Evolutionary conservation across 2,113 vertebrate genomes (phyloP).

Genomic region (Python bivittatus): DNA sequence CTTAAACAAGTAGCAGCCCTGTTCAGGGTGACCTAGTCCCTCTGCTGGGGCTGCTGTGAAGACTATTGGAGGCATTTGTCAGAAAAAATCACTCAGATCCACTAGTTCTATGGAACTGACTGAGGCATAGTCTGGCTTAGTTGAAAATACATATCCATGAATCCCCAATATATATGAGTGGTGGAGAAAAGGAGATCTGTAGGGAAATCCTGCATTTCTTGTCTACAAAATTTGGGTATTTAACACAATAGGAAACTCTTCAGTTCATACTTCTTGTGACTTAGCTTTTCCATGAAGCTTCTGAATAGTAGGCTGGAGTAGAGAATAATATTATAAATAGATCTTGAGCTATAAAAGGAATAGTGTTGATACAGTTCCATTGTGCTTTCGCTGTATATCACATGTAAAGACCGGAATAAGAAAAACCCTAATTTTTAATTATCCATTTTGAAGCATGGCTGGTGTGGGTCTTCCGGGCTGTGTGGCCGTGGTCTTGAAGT

Average conservation of each 20-base stretch:
- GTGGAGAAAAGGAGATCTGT: constrained; percentile 6
- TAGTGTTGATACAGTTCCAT: neutral
- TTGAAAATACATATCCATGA: neutral
- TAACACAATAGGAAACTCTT: neutral
- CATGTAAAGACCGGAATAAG: neutral
- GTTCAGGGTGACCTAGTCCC: neutral
- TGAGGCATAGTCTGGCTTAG: neutral
- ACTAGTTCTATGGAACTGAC: neutral
- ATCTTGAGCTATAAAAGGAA: constrained; percentile 8
- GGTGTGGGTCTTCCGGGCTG: too few species aligned
- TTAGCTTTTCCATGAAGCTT: neutral
- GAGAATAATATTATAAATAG: neutral
- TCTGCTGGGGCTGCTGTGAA: neutral
- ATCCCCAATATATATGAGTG: neutral
- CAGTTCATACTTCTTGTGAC: neutral
- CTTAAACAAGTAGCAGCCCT: neutral
- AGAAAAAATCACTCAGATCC: neutral
- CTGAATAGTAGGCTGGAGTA: neutral
- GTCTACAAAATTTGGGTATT: neutral
- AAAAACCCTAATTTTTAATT: neutral
- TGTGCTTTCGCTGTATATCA: neutral
- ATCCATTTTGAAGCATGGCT: constrained; percentile 2
- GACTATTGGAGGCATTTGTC: neutral
- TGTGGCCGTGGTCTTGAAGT: too few species aligned
- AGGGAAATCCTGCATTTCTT: neutral